Evolutionary conservation across 2,797 vertebrate species (phyloP).

Genomic region (Enteromius anoplus): DNA sequence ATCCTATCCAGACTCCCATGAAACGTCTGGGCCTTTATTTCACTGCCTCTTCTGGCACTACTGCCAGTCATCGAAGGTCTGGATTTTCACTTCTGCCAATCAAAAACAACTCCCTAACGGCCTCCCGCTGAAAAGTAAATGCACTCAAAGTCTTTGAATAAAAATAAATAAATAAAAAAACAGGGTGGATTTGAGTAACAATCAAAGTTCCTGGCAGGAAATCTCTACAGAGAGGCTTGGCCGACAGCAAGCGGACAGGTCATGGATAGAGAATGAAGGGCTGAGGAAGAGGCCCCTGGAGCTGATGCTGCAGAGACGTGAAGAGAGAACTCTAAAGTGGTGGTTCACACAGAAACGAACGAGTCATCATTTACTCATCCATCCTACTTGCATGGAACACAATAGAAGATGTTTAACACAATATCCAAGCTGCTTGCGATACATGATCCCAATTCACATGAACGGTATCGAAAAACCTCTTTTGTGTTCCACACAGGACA

Average conservation of each 20-base stretch:
- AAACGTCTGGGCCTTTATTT: conserved; percentile 23
- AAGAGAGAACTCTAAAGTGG: neutral
- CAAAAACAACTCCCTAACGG: conserved; percentile 16
- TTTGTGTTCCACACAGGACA: neutral
- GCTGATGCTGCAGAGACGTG: neutral
- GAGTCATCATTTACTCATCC: neutral
- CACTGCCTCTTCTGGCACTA: neutral
- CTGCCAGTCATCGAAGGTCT: conserved; percentile 20
- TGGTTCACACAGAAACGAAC: neutral
- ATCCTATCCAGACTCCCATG: neutral
- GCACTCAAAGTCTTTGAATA: conserved; percentile 7
- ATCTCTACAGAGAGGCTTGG: conserved; percentile 2
- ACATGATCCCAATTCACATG: neutral
- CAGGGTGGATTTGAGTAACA: conserved; percentile 16
- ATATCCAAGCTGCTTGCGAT: neutral
- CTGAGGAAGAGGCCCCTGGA: neutral
- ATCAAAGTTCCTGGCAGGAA: neutral
- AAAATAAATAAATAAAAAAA: neutral
- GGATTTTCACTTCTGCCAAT: conserved; percentile 37
- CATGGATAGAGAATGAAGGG: conserved; percentile 17
- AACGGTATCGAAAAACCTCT: neutral
- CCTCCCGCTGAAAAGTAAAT: conserved; percentile 20
- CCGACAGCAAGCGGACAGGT: neutral
- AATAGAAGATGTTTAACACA: conserved; percentile 1
- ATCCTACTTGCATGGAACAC: too few species aligned